Percentiles rank a stretch among this genome's conserved stretches.
Evolutionary conservation across 2,113 vertebrate species (phyloP).

Genomic region (Phoenicopterus ruber): DNA sequence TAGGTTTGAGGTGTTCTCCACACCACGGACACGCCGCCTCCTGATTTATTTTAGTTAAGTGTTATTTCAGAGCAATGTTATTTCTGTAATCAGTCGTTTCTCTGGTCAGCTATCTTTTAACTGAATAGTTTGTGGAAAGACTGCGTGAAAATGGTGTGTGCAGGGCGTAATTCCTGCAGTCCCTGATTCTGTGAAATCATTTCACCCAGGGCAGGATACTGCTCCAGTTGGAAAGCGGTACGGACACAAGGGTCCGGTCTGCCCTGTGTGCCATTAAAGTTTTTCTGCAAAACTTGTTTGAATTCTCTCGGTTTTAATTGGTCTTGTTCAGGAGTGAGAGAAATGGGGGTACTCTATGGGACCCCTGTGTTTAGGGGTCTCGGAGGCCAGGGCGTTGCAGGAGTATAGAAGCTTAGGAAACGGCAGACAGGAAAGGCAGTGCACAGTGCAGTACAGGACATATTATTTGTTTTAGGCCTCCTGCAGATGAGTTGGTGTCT

Average conservation of each 20-base stretch:
- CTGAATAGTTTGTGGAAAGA: not conserved
- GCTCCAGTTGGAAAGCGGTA: not conserved
- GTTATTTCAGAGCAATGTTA: not conserved
- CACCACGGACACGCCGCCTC: rapidly evolving
- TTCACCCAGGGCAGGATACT: not conserved
- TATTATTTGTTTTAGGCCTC: not conserved
- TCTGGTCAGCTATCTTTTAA: not conserved
- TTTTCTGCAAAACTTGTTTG: not conserved
- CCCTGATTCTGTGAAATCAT: not conserved
- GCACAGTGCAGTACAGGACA: rapidly evolving
- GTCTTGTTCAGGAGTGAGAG: not conserved
- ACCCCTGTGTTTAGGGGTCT: not conserved
- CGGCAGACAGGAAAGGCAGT: no score
- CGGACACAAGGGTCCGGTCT: not conserved
- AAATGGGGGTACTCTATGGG: not conserved
- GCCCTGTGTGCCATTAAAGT: not conserved
- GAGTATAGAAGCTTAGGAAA: not conserved
- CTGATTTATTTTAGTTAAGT: not conserved
- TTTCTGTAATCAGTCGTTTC: not conserved
- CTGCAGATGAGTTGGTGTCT: rapidly evolving
- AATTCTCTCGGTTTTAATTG: not conserved
- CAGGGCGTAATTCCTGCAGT: not conserved
- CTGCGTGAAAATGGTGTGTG: not conserved
- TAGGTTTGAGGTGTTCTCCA: not conserved
- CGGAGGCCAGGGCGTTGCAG: rapidly evolving